Conservation (phyloP, 2,888 invertebrate genomes). For the Xanthostigma xanthostigma region DNA sequence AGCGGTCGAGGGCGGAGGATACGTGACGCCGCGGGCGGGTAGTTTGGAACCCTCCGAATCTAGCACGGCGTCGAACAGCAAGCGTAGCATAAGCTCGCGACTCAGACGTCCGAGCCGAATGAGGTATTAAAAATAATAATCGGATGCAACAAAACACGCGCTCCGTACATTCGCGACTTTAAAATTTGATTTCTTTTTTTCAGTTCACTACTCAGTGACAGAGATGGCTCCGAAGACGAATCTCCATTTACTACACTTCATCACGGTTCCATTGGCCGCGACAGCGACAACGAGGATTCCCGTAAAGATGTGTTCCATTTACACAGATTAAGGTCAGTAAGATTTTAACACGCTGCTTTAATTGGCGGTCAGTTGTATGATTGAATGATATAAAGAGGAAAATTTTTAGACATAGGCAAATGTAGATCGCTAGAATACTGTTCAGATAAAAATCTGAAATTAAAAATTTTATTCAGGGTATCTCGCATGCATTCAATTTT, state of each 20-base stretch:
- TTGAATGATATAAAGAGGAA: too few species aligned
- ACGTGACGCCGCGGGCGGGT: slow-evolving; percentile 59
- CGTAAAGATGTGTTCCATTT: slow-evolving; percentile 36
- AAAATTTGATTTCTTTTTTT: slow-evolving; percentile 17
- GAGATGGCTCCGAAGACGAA: slow-evolving; percentile 51
- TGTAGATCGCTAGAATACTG: too few species aligned
- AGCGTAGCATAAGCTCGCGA: slow-evolving; percentile 30
- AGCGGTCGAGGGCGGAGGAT: slow-evolving; percentile 79
- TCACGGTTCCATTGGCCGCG: slow-evolving; percentile 38
- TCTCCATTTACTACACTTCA: slow-evolving; percentile 39
- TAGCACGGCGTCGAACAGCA: slow-evolving; percentile 37
- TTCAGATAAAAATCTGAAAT: too few species aligned
- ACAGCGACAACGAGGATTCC: slow-evolving; percentile 41
- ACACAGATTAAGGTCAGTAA: slow-evolving; percentile 47
- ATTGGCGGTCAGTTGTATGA: background rate
- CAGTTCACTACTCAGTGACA: slow-evolving; percentile 50
- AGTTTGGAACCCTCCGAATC: slow-evolving; percentile 60
- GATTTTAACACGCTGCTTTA: background rate
- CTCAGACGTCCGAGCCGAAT: slow-evolving; percentile 46
- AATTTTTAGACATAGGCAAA: too few species aligned
- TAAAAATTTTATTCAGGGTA: too few species aligned
- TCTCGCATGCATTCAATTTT: too few species aligned
- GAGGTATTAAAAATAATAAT: slow-evolving; percentile 40
- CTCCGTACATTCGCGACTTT: too few species aligned
- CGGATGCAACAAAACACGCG: too few species aligned